Evolutionary conservation across 2,888 invertebrate species (phyloP).

Genomic region (Parnassius glacialis): DNA sequence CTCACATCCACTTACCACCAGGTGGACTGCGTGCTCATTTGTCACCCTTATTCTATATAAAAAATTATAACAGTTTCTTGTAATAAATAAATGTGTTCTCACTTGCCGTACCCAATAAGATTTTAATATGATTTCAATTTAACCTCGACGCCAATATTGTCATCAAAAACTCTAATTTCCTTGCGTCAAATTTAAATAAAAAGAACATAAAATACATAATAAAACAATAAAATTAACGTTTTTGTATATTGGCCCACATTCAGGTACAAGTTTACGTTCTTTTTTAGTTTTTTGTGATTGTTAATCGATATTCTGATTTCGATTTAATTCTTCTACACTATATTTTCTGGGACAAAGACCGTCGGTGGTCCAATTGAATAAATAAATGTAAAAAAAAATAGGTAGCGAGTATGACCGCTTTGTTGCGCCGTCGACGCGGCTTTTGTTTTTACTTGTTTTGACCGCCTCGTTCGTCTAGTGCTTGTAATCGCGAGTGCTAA

Average conservation of each 20-base stretch:
- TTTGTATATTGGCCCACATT: constrained; percentile 9
- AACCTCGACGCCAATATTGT: too few species aligned
- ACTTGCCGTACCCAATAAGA: too few species aligned
- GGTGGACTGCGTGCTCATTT: too few species aligned
- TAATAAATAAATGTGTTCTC: too few species aligned
- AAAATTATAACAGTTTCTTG: too few species aligned
- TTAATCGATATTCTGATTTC: constrained; percentile 14
- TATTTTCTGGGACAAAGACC: constrained; percentile 22
- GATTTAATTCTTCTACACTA: constrained; percentile 8
- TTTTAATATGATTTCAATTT: too few species aligned
- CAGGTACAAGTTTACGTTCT: neutral
- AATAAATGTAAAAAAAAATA: constrained; percentile 24
- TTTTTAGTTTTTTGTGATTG: constrained; percentile 3
- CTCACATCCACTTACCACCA: too few species aligned
- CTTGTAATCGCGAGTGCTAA: too few species aligned
- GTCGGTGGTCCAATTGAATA: constrained; percentile 24
- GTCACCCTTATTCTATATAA: too few species aligned
- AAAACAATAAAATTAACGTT: constrained; percentile 5
- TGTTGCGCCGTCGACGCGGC: constrained; percentile 1
- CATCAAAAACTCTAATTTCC: neutral
- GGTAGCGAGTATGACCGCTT: constrained; percentile 14
- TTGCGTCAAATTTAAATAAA: neutral
- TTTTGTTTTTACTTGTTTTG: constrained; percentile 1
- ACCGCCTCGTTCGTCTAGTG: too few species aligned
- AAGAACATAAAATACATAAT: neutral